Base-by-base conservation (phyloP, 2,113 vertebrate genomes). In the Formicarius rufipectus region DNA sequence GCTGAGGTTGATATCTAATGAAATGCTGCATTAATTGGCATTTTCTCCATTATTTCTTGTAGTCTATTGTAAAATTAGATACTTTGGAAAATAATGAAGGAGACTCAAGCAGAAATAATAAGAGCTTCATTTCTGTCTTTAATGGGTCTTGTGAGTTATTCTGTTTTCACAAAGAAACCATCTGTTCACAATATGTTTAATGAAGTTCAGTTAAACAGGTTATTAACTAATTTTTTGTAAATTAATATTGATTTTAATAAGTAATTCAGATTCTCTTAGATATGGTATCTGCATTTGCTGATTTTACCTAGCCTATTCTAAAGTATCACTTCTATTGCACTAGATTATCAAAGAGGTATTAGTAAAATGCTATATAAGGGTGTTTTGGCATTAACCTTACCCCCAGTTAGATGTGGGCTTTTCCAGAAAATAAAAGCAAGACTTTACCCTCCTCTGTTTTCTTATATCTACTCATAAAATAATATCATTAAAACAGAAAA, bases 371-470 rank as follows among this genome's bases (percentile, higher is more conserved):
- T 97, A 86, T 92, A 68, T 93, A 96, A 93, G 95, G 97, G 91
- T 96, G 96, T 96, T n/a, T n/a, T 95, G 96, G 90, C 76, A 85
- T 93, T 97, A 95, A 96, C 86, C 80, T 83, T 96, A 62, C 73
- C 76, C 96, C 89, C 84, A 73, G 68, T 88, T 84, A 89, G 93
- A 94, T 79, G 53, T 55, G 85, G 96, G 93, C 80, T 97, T 96
- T 96, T 95, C 75, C 88, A 96, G 96, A 97, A 77, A 75, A 52
- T 35, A 87, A 93, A 91, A 81, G 0, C 7, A 88, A 97, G 97
- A 90, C 97, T 97, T 97, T 98, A 92, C 96, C 97, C 98, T 98
- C 98, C 97, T 98, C 98, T 98, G 7, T 97, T 98, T 96, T 98
- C 97, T 97, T 97, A 80, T 87, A 93, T 88, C 87, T 87, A 69